Conservation (phyloP, 2,888 invertebrate genomes). For the Rhagophthalmus giganteus region DNA sequence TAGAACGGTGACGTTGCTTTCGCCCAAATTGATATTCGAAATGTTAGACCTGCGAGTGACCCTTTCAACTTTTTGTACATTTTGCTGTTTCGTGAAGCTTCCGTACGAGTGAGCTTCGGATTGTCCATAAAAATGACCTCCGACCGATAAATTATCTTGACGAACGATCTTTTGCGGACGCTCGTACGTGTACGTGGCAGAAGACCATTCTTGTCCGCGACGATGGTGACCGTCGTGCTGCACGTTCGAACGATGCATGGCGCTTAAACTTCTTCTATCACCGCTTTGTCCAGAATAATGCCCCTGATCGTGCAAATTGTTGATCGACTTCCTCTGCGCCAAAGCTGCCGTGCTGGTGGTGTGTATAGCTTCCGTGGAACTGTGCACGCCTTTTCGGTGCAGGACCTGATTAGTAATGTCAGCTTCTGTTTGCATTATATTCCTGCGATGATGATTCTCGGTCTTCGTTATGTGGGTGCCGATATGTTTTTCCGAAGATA, state of each 20-base stretch:
- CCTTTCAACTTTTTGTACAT: conserved; percentile 61
- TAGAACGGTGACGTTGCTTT: conserved; percentile 60
- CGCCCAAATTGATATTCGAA: conserved; percentile 78
- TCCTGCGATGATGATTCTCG: conserved; percentile 67
- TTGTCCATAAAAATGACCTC: conserved; percentile 73
- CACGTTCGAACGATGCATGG: conserved; percentile 70
- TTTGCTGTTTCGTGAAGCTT: conserved; percentile 61
- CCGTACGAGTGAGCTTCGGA: conserved; percentile 74
- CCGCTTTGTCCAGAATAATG: conserved; percentile 68
- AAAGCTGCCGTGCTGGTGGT: conserved; percentile 74
- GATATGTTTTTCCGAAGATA: no score
- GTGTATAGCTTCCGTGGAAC: conserved; percentile 73
- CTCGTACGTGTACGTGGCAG: conserved; percentile 57
- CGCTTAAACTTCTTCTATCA: conserved; percentile 77
- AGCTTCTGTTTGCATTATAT: conserved; percentile 73
- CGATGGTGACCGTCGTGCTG: conserved; percentile 55
- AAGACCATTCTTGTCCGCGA: conserved; percentile 60
- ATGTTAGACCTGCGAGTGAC: conserved; percentile 68
- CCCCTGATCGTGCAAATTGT: conserved; percentile 75
- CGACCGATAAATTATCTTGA: conserved; percentile 71
- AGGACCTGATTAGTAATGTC: conserved; percentile 76
- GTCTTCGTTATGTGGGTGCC: conserved; percentile 32
- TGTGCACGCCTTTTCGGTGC: conserved; percentile 71
- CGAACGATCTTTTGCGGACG: conserved; percentile 65
- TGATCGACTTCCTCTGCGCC: conserved; percentile 78